Evolutionary conservation across 2,888 invertebrate genomes (phyloP).

Genomic region (Prenolepis imparis): DNA sequence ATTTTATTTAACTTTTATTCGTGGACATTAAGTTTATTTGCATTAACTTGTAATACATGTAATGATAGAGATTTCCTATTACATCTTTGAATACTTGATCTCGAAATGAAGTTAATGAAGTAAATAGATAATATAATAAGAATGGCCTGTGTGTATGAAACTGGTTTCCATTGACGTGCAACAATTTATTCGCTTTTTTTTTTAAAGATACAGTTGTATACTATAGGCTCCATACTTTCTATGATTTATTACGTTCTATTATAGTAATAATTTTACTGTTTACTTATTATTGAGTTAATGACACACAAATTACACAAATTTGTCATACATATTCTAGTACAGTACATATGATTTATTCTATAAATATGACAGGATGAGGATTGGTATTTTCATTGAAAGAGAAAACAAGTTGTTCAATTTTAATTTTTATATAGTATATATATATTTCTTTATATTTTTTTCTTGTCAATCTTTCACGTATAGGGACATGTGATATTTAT

Average conservation of each 20-base stretch:
- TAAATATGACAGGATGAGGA: not conserved
- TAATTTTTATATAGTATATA: slow-evolving; percentile 13
- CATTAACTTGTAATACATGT: not conserved
- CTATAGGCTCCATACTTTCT: not conserved
- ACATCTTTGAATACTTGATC: slow-evolving; percentile 5
- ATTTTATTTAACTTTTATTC: not conserved
- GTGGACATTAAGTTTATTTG: not conserved
- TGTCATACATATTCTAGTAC: not conserved
- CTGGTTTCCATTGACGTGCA: not conserved
- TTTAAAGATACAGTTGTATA: not conserved
- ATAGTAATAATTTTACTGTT: not conserved
- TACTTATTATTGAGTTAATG: not conserved
- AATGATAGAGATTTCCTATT: not conserved
- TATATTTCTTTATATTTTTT: slow-evolving; percentile 3
- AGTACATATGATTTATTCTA: not conserved
- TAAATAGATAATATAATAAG: not conserved
- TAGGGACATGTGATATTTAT: slow-evolving; percentile 21
- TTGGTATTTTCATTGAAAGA: slow-evolving; percentile 15
- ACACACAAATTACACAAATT: slow-evolving; percentile 1
- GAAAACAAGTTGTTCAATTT: slow-evolving; percentile 3
- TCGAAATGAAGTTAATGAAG: not conserved
- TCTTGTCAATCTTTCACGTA: not conserved
- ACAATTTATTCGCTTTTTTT: not conserved
- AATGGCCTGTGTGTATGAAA: too few species aligned
- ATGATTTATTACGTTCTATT: not conserved